Percentiles rank a stretch among this genome's conserved stretches.
phyloP scores from a whole-genome alignment of 1,140 invertebrate species.

The Colletes latitarsis region DNA sequence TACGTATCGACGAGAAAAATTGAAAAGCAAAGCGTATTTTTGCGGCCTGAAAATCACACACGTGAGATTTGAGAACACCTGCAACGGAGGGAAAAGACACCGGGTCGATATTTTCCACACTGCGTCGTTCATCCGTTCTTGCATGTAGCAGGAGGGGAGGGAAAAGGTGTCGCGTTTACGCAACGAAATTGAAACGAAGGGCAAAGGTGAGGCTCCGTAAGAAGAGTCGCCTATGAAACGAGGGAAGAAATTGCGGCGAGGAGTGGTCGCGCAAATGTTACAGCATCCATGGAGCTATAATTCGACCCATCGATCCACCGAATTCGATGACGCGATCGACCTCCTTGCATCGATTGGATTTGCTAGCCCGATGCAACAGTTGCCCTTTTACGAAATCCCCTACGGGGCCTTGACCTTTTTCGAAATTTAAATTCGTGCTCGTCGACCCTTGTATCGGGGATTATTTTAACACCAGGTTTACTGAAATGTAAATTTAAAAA shows the following conservation, averaged over 20 bases:
- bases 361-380: not conserved
- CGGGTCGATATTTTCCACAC: slow-evolving; percentile 56
- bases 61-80: slow-evolving; percentile 63
- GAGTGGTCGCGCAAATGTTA: not conserved
- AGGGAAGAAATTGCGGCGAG: not conserved
- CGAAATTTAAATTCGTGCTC: no score
- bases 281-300: not conserved
- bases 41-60: slow-evolving; percentile 1
- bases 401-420: no score
- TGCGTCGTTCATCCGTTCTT: slow-evolving; percentile 36
- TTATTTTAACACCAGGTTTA: no score
- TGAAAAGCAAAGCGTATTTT: no score
- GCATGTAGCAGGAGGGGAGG: not conserved
- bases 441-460: no score
- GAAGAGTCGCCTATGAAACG: not conserved
- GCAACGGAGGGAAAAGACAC: slow-evolving; percentile 25
- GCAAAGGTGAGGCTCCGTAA: slow-evolving; percentile 23
- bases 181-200: slow-evolving; percentile 44
- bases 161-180: slow-evolving; percentile 25
- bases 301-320: not conserved
- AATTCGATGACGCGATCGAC: not conserved
- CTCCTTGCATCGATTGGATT: no score
- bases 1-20: no score
- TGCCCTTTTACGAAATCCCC: no score
- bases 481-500: no score